A percentile compares a stretch with the other conserved stretches of the same genome.
phyloP scores from a whole-genome alignment of 2,888 invertebrate species.

The Plutella xylostella region DNA sequence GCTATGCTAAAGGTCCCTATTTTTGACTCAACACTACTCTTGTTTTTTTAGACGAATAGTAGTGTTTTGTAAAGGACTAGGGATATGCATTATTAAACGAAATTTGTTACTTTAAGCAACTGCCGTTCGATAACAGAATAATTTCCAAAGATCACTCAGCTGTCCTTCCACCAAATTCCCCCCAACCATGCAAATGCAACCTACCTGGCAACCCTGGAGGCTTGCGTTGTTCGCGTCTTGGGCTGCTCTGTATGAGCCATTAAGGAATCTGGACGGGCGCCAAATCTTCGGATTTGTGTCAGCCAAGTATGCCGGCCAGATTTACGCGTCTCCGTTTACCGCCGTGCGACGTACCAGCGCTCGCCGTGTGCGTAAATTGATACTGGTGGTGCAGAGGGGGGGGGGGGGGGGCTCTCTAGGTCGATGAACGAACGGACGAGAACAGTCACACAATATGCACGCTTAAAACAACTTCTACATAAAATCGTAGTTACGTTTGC shows the following conservation, averaged over 20 bases:
- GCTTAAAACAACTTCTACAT: no score
- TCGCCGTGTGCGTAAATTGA: no score
- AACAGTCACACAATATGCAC: no score
- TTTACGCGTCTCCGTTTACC: slow-evolving; percentile 34
- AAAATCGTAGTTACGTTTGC: no score
- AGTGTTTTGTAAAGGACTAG: background rate
- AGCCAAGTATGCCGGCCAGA: slow-evolving; percentile 48
- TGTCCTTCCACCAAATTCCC: background rate
- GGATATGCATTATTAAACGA: background rate
- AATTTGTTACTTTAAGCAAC: background rate
- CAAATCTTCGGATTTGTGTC: slow-evolving; percentile 39
- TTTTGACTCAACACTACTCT: background rate
- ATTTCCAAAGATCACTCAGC: background rate
- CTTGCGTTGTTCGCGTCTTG: slow-evolving; percentile 28
- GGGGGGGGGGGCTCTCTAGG: no score
- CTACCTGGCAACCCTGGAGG: background rate
- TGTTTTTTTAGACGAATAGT: no score
- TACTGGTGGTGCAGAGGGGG: no score
- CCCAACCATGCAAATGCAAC: background rate
- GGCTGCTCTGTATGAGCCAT: slow-evolving; percentile 31
- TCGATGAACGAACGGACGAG: no score
- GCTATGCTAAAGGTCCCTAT: background rate
- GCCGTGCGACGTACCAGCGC: background rate
- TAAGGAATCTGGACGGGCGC: slow-evolving; percentile 51
- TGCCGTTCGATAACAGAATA: background rate